phyloP scores from a whole-genome alignment of 2,888 invertebrate species.

The Platycnemis pennipes region DNA sequence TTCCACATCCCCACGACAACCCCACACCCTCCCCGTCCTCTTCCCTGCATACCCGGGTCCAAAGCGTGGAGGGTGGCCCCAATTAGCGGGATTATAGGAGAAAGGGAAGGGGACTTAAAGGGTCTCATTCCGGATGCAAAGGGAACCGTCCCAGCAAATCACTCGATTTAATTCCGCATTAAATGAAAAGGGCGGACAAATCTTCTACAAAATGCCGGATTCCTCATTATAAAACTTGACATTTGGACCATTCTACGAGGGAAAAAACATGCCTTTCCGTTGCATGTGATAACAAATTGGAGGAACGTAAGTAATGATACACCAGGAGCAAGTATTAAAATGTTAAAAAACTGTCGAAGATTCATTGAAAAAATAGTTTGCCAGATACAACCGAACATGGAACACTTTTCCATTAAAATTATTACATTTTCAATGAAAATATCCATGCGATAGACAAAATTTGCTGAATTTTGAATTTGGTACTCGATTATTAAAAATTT shows the following conservation, averaged over 20 bases:
- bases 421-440: too few relatives aligned
- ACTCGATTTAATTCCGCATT: slow-evolving; percentile 36
- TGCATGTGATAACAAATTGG: background rate
- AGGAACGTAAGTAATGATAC: background rate
- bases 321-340: background rate
- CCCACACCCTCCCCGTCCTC: background rate
- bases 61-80: background rate
- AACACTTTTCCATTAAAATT: too few relatives aligned
- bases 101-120: slow-evolving; percentile 38
- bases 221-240: slow-evolving; percentile 27
- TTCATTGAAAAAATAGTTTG: too few relatives aligned
- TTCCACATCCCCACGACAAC: background rate
- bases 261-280: background rate
- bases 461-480: too few relatives aligned
- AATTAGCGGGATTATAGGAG: slow-evolving; percentile 39
- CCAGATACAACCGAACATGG: too few relatives aligned
- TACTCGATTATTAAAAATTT: too few relatives aligned
- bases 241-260: background rate
- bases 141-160: slow-evolving; percentile 21
- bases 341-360: background rate
- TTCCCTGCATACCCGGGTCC: background rate
- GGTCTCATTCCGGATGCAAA: slow-evolving; percentile 19
- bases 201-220: slow-evolving; percentile 1
- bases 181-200: slow-evolving; percentile 26
- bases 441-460: too few relatives aligned